Percentiles rank a stretch among this genome's conserved stretches.
Evolutionary conservation across 1,140 invertebrate species (phyloP).

Genomic region (Zaprionus camerounensis): DNA sequence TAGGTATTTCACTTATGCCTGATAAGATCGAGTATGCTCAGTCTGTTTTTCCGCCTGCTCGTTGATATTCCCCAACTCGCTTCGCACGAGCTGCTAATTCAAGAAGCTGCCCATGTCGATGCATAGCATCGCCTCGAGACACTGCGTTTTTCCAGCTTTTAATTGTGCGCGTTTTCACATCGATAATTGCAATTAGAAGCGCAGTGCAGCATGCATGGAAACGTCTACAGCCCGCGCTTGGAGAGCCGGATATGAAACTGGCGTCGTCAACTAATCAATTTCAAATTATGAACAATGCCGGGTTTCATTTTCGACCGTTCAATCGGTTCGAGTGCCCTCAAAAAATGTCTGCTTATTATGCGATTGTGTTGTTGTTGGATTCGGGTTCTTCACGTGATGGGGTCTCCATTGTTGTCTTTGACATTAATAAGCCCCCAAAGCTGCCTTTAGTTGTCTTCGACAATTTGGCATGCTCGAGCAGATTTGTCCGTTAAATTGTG

Average conservation of each 20-base stretch:
- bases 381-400: slow-evolving; percentile 56
- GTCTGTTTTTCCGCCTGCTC: neutral
- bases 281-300: slow-evolving; percentile 72
- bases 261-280: slow-evolving; percentile 68
- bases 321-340: slow-evolving; percentile 24
- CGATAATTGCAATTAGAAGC: slow-evolving; percentile 54
- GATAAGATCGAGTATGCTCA: slow-evolving; percentile 2
- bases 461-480: slow-evolving; percentile 50
- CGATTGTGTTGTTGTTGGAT: slow-evolving; percentile 1
- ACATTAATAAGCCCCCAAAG: slow-evolving; percentile 54
- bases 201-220: slow-evolving; percentile 43
- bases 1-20: neutral
- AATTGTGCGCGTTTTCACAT: slow-evolving; percentile 63
- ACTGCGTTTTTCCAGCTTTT: slow-evolving; percentile 63
- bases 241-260: slow-evolving; percentile 62
- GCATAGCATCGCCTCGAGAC: slow-evolving; percentile 4
- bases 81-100: slow-evolving; percentile 13
- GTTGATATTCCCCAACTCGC: neutral
- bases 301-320: slow-evolving; percentile 28
- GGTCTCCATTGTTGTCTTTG: slow-evolving; percentile 67
- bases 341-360: slow-evolving; percentile 45
- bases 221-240: slow-evolving; percentile 15
- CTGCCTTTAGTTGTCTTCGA: slow-evolving; percentile 33
- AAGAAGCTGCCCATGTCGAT: slow-evolving; percentile 27
- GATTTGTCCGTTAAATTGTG: slow-evolving; percentile 59